phyloP scores from a whole-genome alignment of 2,113 vertebrate species.

The Trichechus manatus region DNA sequence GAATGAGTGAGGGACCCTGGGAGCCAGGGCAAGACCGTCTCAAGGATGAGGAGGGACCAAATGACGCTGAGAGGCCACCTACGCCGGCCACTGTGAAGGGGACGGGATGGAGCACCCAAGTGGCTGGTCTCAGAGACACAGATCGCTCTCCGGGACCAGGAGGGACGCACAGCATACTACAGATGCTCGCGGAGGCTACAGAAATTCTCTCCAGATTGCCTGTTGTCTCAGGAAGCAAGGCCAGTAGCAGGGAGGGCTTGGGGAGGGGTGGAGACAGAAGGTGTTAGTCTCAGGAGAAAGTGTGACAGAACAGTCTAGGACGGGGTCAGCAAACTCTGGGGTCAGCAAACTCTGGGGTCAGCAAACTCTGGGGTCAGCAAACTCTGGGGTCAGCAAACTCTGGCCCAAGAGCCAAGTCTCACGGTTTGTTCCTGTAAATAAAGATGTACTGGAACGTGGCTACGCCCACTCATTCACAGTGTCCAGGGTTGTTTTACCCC shows the following conservation, averaged over 20 bases:
- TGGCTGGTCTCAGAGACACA: not conserved
- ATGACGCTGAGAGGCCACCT: not conserved
- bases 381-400: not conserved
- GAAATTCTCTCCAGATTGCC: not conserved
- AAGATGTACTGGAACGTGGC: not conserved
- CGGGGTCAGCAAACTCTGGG: not conserved
- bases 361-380: too few species aligned
- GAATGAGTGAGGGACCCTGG: not conserved
- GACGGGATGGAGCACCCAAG: accelerated
- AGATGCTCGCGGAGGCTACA: too few species aligned
- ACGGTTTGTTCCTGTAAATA: not conserved
- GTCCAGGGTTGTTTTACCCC: accelerated
- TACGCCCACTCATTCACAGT: not conserved
- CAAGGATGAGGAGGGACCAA: not conserved
- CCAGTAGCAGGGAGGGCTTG: not conserved
- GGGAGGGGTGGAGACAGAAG: not conserved
- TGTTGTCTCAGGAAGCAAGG: not conserved
- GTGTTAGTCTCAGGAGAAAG: not conserved
- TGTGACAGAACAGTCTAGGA: not conserved
- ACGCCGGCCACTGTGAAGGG: not conserved
- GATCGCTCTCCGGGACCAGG: not conserved
- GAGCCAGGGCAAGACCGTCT: not conserved
- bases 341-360: too few species aligned
- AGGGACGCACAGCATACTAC: accelerated
- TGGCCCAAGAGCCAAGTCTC: not conserved